Base-by-base conservation (phyloP, 2,888 invertebrate genomes). In the Isotomurus palustris region DNA sequence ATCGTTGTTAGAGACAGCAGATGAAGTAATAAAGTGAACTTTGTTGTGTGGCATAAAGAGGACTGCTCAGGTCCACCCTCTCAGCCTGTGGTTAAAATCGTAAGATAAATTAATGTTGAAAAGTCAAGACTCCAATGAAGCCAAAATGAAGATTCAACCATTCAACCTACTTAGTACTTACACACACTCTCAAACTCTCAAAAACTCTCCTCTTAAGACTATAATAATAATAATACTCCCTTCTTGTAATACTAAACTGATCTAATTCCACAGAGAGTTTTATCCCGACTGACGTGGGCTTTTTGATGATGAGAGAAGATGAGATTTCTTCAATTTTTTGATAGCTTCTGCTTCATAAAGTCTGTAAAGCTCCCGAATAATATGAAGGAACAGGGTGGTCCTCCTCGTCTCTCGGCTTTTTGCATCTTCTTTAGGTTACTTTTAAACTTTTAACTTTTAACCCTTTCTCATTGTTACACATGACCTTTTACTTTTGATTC, bases 321-420 rank as follows among this genome's bases (percentile, higher is more conserved):
- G 8, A 32, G 8, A 32, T 32, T 32, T 14, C 8, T 32, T 32
- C 32, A 32, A 10, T 32, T 14, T 10, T 40, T 40, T 17, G 19
- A 6, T 40, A n/a, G 6, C 40, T 19, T 17, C 17, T 6, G 6
- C 14, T 40, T 17, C 40, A 40, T n/a, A 40, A n/a, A 40, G 10
- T 19, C 40, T 10, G 8, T 12, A 32, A 32, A 32, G 12, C 32
- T 32, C 32, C n/a, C n/a, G n/a, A n/a, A n/a, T n/a, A n/a, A n/a
- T n/a, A n/a, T n/a, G n/a, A n/a, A 60, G 66, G 56, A 67, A 67
- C 69, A 67, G 67, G 69, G 69, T 69, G 69, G 69, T 69, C 69
- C 62, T 61, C 62, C 66, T 52, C 60, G 60, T 65, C 64, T 56
- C 58, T n/a, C n/a, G n/a, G n/a, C n/a, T n/a, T n/a, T n/a, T n/a